These are phyloP conservation scores for Drosophila longiperda DNA, from an alignment of 2,888 invertebrate species.

Conservation along the genomic window DNA sequence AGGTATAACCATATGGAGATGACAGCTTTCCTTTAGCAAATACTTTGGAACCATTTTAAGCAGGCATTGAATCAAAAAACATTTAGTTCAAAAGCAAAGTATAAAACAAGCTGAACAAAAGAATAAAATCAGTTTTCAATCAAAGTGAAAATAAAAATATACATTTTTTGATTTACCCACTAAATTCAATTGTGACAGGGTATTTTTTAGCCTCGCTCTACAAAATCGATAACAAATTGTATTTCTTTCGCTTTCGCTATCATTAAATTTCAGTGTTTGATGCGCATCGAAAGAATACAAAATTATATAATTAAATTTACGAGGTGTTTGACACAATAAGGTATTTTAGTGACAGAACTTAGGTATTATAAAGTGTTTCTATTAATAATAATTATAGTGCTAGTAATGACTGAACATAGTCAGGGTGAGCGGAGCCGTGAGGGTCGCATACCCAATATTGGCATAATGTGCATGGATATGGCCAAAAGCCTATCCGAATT, in stretches of 20 bases:
- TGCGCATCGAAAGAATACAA: not conserved
- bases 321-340: not conserved
- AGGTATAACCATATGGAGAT: not conserved
- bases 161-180: not conserved
- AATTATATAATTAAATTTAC: not conserved
- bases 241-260: not conserved
- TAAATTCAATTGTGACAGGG: not conserved
- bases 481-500: slow-evolving; percentile 86
- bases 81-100: not conserved
- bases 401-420: not conserved
- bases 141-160: not conserved
- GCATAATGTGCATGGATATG: slow-evolving; percentile 90
- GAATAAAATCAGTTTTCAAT: not conserved
- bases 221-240: not conserved
- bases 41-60: not conserved
- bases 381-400: not conserved
- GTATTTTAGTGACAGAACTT: not conserved
- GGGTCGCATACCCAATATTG: slow-evolving; percentile 86
- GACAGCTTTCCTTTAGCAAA: not conserved
- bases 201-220: too few species aligned
- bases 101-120: not conserved
- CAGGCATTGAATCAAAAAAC: not conserved
- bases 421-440: not conserved
- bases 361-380: not conserved
- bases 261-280: not conserved